Evolutionary conservation across 2,888 invertebrate genomes (phyloP), one percentile per base, ranked within the genome.

Genomic region (Eurytoma californica): DNA sequence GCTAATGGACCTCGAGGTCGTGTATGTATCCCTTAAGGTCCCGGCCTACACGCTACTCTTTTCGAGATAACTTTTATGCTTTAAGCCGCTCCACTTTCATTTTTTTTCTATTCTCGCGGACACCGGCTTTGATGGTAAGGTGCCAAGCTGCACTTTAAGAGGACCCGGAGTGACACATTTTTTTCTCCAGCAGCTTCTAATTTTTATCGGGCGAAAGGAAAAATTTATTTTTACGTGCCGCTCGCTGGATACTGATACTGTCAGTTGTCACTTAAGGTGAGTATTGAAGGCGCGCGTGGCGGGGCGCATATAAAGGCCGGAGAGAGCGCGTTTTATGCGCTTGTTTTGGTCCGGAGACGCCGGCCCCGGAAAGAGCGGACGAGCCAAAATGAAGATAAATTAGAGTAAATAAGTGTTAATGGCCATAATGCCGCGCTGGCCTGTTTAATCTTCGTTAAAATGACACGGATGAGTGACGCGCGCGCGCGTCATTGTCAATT

Each of bases 391-490:
- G 85, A 86, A 87, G 88, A 88, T 88, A 86, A 88, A 88, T 88
- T 88, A 84, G 84, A 86, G 86, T 85, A 86, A 88, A 88, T 86
- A 87, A 87, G 86, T 85, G 86, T 84, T 87, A 86, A 87, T 87
- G 86, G 86, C 83, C 84, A 85, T 87, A 87, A 87, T 86, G 84
- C 86, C 85, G 86, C 85, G 49, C 24, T 12, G 69, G 60, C 86
- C 87, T 86, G 86, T 86, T 88, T 87, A 86, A 88, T 88, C 88
- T 88, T 88, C 86, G 86, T 88, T 87, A 87, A 85, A 83, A 83
- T 80, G 83, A 83, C 82, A 77, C 82, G 83, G 73, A 47, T 66
- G 79, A 69, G 55, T 69, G 79, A 79, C 72, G 61, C 55, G 77
- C 20, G 72, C 63, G 30, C 55, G 60, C 51, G 57, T 61, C 77